Percentiles rank a stretch among this genome's conserved stretches.
Conservation (phyloP, 2,797 vertebrate genomes). For the Eupleurogrammus muticus region DNA sequence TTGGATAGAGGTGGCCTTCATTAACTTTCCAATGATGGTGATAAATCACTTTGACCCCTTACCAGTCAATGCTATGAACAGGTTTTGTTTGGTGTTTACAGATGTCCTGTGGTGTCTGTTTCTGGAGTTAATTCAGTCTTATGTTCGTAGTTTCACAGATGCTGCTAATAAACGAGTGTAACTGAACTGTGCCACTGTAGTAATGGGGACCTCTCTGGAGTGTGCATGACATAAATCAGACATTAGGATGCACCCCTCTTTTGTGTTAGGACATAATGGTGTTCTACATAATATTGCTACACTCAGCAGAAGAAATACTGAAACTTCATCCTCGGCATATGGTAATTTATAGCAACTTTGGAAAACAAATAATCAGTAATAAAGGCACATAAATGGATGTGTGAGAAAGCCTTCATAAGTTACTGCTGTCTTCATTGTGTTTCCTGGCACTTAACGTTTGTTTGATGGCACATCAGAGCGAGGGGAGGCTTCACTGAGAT, state of each 20-base stretch:
- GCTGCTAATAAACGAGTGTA: background rate
- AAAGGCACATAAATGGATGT: conserved; percentile 2
- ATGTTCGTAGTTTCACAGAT: background rate
- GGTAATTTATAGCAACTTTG: background rate
- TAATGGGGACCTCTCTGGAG: background rate
- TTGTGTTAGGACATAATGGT: background rate
- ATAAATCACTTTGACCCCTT: background rate
- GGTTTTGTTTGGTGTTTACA: background rate
- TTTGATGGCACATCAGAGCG: conserved; percentile 25
- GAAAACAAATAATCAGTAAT: background rate
- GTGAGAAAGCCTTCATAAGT: background rate
- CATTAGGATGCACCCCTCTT: background rate
- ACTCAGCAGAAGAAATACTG: background rate
- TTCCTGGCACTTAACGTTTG: conserved; percentile 25
- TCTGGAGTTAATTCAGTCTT: no score
- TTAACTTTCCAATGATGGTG: background rate
- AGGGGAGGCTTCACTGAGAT: conserved; percentile 23
- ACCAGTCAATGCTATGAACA: background rate
- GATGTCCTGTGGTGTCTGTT: background rate
- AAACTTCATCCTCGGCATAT: background rate
- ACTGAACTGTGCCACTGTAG: background rate
- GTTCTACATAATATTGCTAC: background rate
- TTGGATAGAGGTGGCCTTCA: background rate
- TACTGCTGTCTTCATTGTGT: conserved; percentile 14
- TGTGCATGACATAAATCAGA: background rate